Conservation (phyloP, 2,888 invertebrate species). For the Sinhomidia bicolor region DNA sequence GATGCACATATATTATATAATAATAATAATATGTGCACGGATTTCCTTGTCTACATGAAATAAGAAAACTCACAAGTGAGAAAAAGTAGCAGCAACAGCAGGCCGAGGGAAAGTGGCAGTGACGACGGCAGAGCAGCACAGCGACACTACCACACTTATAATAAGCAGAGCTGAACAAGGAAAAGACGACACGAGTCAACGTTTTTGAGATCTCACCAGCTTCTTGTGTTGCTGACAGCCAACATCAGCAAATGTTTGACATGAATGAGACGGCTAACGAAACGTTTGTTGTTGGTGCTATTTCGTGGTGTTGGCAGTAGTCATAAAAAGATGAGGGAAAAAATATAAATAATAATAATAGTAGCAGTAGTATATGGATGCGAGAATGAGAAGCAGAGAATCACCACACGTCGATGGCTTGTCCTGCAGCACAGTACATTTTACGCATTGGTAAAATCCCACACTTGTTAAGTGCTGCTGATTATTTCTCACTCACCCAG, state of each 20-base stretch:
- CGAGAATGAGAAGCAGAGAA: not conserved
- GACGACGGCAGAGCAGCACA: not conserved
- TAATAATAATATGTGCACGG: not conserved
- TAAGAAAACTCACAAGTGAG: not conserved
- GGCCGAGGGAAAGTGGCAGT: not conserved
- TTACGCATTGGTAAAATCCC: no score
- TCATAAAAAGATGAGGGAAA: not conserved
- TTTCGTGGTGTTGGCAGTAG: constrained; percentile 20
- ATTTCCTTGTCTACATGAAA: not conserved
- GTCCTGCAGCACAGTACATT: no score
- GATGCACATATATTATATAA: not conserved
- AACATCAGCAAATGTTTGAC: constrained; percentile 66
- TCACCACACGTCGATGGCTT: no score
- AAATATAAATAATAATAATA: constrained; percentile 1
- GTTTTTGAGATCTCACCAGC: constrained; percentile 63
- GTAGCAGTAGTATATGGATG: not conserved
- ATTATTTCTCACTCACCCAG: no score
- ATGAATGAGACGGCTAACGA: constrained; percentile 65
- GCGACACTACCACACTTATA: not conserved
- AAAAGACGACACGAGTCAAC: constrained; percentile 63
- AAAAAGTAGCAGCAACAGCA: not conserved
- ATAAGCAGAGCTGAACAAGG: not conserved
- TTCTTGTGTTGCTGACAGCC: constrained; percentile 65
- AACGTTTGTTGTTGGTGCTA: constrained; percentile 52
- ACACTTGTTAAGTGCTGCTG: no score